These are phyloP conservation scores for Halichoeres trimaculatus DNA, from an alignment of 2,113 vertebrate genomes.

Conservation along the genomic window DNA sequence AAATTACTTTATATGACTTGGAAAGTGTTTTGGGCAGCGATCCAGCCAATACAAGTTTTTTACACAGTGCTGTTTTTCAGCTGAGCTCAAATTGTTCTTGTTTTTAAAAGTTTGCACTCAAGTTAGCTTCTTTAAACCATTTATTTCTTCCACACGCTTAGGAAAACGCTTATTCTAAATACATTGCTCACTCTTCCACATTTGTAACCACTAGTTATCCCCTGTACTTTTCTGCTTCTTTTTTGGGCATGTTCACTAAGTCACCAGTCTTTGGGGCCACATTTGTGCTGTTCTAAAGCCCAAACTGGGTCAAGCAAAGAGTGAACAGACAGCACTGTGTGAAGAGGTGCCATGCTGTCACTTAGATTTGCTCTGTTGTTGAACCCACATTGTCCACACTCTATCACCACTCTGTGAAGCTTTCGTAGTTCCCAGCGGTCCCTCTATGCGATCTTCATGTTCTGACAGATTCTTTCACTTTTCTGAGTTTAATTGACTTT, in stretches of 20 bases:
- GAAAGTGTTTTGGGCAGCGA: neutral
- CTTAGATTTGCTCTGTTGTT: neutral
- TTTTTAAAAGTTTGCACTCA: neutral
- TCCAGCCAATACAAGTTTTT: neutral
- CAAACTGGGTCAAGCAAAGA: constrained; percentile 7
- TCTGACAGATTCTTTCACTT: neutral
- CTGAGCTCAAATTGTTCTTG: neutral
- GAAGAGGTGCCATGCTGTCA: constrained; percentile 18
- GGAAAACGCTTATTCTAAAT: neutral
- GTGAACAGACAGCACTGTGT: constrained; percentile 11
- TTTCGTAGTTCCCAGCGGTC: constrained; percentile 7
- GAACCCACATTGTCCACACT: constrained; percentile 28
- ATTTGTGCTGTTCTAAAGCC: neutral
- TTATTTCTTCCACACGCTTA: neutral
- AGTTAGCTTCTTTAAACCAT: neutral
- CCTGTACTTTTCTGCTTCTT: neutral
- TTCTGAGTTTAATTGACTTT: constrained; percentile 1
- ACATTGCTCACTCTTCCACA: neutral
- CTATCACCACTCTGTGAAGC: constrained; percentile 42
- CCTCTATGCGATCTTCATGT: neutral
- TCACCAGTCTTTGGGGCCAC: neutral
- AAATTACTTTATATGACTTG: neutral
- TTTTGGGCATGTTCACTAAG: neutral
- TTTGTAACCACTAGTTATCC: neutral
- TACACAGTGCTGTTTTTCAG: neutral